A percentile compares a stretch with the other conserved stretches of the same genome.
These are phyloP conservation scores for Fabriciana adippe DNA, from an alignment of 2,888 invertebrate species.

Conservation along the genomic window DNA sequence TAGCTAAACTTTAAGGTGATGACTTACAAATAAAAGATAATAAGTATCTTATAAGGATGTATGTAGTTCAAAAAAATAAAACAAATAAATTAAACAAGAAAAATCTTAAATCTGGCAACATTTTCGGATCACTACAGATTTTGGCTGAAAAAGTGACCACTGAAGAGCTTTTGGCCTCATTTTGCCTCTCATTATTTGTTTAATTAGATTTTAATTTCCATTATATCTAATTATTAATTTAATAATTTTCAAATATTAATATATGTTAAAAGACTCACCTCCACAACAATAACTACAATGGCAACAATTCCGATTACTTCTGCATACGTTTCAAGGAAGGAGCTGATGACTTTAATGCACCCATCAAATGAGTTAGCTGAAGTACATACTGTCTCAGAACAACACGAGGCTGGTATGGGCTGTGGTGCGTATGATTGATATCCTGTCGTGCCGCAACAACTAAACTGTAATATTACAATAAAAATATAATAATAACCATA, in stretches of 20 bases:
- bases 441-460: constrained; percentile 63
- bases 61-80: too few species aligned
- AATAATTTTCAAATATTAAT: background rate
- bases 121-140: too few species aligned
- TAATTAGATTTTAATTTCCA: too few species aligned
- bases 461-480: constrained; percentile 51
- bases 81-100: too few species aligned
- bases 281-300: constrained; percentile 51
- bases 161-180: too few species aligned
- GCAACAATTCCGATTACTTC: constrained; percentile 51
- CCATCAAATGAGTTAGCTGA: constrained; percentile 47
- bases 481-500: background rate
- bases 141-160: too few species aligned
- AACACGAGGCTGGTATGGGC: constrained; percentile 54
- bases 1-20: too few species aligned
- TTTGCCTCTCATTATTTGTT: too few species aligned
- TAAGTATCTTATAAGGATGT: too few species aligned
- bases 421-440: constrained; percentile 48
- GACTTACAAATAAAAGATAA: too few species aligned
- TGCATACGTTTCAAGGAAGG: constrained; percentile 55
- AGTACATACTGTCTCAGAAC: constrained; percentile 45
- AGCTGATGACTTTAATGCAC: constrained; percentile 47
- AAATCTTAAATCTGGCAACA: too few species aligned
- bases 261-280: constrained; percentile 48
- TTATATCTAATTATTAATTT: too few species aligned